Evolutionary conservation across 2,888 invertebrate genomes (phyloP).

Genomic region (Aromia moschata): DNA sequence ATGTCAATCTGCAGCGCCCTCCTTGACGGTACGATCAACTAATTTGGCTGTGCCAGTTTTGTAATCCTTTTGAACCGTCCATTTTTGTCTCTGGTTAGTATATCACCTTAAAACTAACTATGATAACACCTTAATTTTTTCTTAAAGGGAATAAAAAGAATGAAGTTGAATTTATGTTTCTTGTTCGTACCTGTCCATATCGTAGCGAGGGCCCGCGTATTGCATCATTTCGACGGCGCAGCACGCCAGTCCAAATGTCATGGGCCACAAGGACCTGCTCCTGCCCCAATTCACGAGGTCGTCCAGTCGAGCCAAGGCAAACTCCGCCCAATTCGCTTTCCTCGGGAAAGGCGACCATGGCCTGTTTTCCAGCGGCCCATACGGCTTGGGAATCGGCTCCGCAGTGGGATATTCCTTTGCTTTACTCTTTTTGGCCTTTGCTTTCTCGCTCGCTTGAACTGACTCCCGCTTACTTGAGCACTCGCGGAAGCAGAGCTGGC

Average conservation of each 20-base stretch:
- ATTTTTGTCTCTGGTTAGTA: no score
- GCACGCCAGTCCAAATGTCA: slow-evolving; percentile 76
- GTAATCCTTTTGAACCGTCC: no score
- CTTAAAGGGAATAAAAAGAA: no score
- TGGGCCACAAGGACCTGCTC: slow-evolving; percentile 73
- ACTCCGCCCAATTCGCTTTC: slow-evolving; percentile 56
- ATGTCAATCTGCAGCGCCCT: no score
- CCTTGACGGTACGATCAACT: no score
- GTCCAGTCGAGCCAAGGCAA: slow-evolving; percentile 70
- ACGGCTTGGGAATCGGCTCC: slow-evolving; percentile 35
- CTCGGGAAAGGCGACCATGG: slow-evolving; percentile 72
- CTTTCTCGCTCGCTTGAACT: not conserved
- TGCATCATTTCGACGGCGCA: slow-evolving; percentile 78
- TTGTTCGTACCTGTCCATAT: slow-evolving; percentile 68
- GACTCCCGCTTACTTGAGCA: not conserved
- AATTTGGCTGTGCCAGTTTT: no score
- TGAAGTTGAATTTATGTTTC: no score
- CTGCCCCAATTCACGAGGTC: slow-evolving; percentile 73
- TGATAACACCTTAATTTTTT: no score
- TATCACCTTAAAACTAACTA: no score
- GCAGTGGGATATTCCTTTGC: slow-evolving; percentile 29
- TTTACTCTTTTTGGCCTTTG: not conserved
- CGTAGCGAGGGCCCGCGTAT: slow-evolving; percentile 74
- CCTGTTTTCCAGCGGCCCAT: slow-evolving; percentile 47
- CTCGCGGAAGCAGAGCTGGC: no score